Evolutionary conservation across 2,113 vertebrate species (phyloP), one percentile per base, ranked within the genome.

Genomic region (Leptodactylus fuscus): DNA sequence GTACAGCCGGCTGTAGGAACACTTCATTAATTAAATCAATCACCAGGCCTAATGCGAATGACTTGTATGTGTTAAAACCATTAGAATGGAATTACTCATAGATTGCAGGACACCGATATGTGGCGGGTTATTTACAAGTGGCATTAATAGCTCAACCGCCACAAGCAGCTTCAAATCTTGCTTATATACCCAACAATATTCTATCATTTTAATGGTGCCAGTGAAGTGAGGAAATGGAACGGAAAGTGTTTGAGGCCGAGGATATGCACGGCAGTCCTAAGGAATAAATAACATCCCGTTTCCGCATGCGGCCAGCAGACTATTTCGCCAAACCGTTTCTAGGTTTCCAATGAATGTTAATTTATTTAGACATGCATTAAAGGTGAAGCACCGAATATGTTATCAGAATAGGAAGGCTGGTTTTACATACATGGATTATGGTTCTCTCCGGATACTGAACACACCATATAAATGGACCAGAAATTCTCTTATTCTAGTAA

Each of bases 1-100:
- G 78, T 41, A 41, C 24, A 27, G 38, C 62, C 20, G 51, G 55
- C 29, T 4, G 55, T n/a, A 38, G 76, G 76, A 60, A 81, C 78
- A 81, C 78, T 81, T 81, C 55, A 79, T 79, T 79, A 79, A 79
- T 81, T 81, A 81, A 81, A 81, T 81, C 58, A 62, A 81, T 81
- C 55, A 44, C 2, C 2, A 41, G 78, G 20, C 51, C 51, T 81
- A 81, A 81, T 81, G 78, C 2, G 78, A 81, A 44, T 27, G 36
- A 79, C 49, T 58, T 15, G 29, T 22, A 79, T 18, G 51, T 41
- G 76, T 38, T 16, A 60, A 60, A 44, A 46, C 36, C 58, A 62
- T 81, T 81, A 62, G 60, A 81, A 60, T 24, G 15, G 58, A 41
- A 62, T 81, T 44, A 44, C 55, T 81, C 36, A 65, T 65, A 81